Percentiles rank a stretch among this genome's conserved stretches.
These are phyloP conservation scores for Poecile atricapillus DNA, from an alignment of 2,113 vertebrate species.

Conservation along the genomic window DNA sequence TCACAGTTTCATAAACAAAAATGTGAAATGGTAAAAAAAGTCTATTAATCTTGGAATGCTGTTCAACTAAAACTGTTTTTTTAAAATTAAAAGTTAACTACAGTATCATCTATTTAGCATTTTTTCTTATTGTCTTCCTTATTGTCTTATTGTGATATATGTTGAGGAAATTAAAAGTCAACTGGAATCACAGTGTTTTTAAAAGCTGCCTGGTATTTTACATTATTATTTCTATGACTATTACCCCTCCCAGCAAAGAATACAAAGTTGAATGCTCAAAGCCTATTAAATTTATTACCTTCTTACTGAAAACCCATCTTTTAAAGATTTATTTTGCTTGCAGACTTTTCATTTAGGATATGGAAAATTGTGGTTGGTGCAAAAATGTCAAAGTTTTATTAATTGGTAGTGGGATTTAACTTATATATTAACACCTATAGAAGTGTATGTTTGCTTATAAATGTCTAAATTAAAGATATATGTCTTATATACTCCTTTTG, in stretches of 20 bases:
- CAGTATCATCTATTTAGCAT: background rate
- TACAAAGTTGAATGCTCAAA: background rate
- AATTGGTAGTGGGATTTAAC: background rate
- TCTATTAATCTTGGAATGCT: background rate
- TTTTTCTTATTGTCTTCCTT: background rate
- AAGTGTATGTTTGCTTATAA: background rate
- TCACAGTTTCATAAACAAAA: background rate
- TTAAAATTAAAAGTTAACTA: conserved; percentile 6
- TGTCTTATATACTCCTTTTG: background rate
- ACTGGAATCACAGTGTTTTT: background rate
- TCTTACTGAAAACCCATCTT: background rate
- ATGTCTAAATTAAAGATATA: background rate
- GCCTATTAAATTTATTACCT: background rate
- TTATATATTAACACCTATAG: background rate
- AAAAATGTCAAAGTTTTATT: background rate
- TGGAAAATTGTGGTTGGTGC: background rate
- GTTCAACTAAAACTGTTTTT: background rate
- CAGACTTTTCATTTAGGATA: background rate
- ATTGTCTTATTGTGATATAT: background rate
- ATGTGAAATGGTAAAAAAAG: background rate
- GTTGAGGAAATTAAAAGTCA: background rate
- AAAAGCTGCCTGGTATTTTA: background rate
- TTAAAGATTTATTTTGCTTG: background rate
- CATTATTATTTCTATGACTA: background rate
- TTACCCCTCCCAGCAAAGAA: background rate